Evolutionary conservation across 2,797 vertebrate species (phyloP).

Genomic region (Galago senegalensis): DNA sequence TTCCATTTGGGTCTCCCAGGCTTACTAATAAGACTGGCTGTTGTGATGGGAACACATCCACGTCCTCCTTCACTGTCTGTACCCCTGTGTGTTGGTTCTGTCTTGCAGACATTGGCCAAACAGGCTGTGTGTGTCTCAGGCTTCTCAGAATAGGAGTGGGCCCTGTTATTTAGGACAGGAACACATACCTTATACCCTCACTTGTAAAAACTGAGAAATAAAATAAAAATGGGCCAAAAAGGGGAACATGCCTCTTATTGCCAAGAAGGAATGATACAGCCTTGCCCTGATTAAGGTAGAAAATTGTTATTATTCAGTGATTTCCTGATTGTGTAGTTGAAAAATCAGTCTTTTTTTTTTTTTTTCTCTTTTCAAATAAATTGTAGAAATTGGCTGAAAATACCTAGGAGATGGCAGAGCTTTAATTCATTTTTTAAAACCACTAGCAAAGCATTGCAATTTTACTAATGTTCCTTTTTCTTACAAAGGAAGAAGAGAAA

Average conservation of each 20-base stretch:
- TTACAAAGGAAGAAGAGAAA: constrained; percentile 64
- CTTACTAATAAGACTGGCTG: neutral
- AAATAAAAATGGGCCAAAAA: constrained; percentile 5
- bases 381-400: constrained; percentile 73
- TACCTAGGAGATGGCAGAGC: constrained; percentile 18
- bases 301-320: constrained; percentile 64
- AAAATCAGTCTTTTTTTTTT: constrained; percentile 67
- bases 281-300: constrained; percentile 60
- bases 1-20: neutral
- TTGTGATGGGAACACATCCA: neutral
- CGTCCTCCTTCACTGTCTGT: neutral
- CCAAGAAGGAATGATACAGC: constrained; percentile 26
- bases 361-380: constrained; percentile 55
- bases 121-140: constrained; percentile 37
- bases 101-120: constrained; percentile 33
- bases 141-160: constrained; percentile 16
- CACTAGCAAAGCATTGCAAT: neutral
- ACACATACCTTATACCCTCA: neutral
- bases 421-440: constrained; percentile 76
- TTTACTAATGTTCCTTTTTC: constrained; percentile 77
- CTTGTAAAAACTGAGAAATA: neutral
- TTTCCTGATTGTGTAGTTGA: constrained; percentile 69
- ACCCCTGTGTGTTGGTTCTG: neutral
- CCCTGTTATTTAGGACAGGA: neutral
- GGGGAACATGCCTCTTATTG: constrained; percentile 8